Evolutionary conservation across 2,797 vertebrate genomes (phyloP).

Genomic region (Semotilus atromaculatus): DNA sequence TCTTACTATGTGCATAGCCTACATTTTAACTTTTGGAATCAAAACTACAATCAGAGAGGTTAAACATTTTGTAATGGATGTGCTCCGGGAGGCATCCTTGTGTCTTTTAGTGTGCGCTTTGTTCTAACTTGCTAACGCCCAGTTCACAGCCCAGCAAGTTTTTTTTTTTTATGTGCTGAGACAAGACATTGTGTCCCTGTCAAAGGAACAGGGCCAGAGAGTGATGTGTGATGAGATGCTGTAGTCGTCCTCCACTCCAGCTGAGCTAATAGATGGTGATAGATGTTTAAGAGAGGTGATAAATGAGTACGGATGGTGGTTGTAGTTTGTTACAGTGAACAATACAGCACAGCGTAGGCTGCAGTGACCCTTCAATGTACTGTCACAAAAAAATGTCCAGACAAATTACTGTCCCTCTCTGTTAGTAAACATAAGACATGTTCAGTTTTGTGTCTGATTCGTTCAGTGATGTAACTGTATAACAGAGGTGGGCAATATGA

Average conservation of each 20-base stretch:
- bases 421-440: constrained; percentile 17
- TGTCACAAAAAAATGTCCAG: not conserved
- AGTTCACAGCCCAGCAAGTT: constrained; percentile 15
- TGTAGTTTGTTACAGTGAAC: constrained; percentile 32
- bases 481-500: not conserved
- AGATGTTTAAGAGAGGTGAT: constrained; percentile 37
- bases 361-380: not conserved
- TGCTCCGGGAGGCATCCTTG: not conserved
- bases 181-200: constrained; percentile 48
- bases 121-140: not conserved
- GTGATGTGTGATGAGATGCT: constrained; percentile 49
- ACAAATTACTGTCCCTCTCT: constrained; percentile 28
- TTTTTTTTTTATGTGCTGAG: constrained; percentile 24
- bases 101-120: not conserved
- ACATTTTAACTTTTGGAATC: not conserved
- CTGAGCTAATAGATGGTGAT: constrained; percentile 46
- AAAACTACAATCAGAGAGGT: not conserved
- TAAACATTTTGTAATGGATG: not conserved
- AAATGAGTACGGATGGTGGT: constrained; percentile 21
- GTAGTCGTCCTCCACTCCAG: constrained; percentile 6
- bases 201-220: constrained; percentile 16
- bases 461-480: not conserved
- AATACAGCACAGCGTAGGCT: not conserved
- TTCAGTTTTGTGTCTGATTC: not conserved
- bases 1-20: not conserved